These are phyloP conservation scores for Clarias platycephalus DNA, from an alignment of 2,797 vertebrate species.

Conservation along the genomic window DNA sequence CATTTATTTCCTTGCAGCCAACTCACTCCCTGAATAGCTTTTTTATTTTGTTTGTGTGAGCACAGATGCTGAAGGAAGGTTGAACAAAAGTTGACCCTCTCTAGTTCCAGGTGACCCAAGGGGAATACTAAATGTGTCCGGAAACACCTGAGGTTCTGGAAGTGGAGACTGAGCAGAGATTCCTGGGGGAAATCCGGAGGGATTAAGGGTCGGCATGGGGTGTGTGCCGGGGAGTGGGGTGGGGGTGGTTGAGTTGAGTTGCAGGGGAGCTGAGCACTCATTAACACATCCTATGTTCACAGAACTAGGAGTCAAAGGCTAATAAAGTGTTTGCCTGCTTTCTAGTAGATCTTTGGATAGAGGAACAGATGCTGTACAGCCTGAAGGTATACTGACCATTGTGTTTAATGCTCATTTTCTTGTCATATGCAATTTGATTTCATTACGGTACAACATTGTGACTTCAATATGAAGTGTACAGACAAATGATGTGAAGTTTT, in stretches of 20 bases:
- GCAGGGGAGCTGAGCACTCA: constrained; percentile 42
- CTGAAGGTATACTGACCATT: not conserved
- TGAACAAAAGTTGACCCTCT: constrained; percentile 60
- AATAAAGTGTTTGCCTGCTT: constrained; percentile 23
- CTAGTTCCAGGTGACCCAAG: constrained; percentile 65
- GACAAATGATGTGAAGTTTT: not conserved
- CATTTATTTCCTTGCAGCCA: not conserved
- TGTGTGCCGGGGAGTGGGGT: not conserved
- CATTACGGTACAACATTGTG: not conserved
- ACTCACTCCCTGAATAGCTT: constrained; percentile 2
- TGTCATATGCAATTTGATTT: constrained; percentile 9
- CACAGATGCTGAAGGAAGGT: constrained; percentile 70
- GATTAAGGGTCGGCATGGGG: constrained; percentile 1
- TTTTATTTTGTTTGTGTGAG: constrained; percentile 40
- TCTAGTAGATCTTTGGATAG: not conserved
- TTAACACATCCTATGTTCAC: constrained; percentile 46
- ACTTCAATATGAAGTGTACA: not conserved
- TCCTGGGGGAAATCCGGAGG: constrained; percentile 28
- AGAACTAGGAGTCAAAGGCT: constrained; percentile 35
- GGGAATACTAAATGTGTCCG: constrained; percentile 58
- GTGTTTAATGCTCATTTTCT: constrained; percentile 5
- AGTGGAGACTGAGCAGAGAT: constrained; percentile 36
- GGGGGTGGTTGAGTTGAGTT: constrained; percentile 19
- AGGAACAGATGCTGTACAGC: constrained; percentile 6
- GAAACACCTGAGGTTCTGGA: constrained; percentile 58